phyloP scores from a whole-genome alignment of 2,888 invertebrate species.

The Polymixis flavicincta region DNA sequence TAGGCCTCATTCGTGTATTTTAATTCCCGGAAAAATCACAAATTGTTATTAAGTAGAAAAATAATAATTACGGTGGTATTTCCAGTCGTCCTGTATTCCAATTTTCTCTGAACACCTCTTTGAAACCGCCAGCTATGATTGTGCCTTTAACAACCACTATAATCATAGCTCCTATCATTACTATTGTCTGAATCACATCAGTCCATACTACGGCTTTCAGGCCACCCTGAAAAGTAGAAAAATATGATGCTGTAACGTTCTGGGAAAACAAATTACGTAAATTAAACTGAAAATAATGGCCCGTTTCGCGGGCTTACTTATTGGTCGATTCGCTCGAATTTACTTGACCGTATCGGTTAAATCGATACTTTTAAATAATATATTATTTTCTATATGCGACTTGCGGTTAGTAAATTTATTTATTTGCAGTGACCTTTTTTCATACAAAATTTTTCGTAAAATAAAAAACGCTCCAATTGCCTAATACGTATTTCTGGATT shows the following conservation, averaged over 20 bases:
- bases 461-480: too few species aligned
- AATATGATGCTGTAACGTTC: not conserved
- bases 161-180: slow-evolving; percentile 93
- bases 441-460: too few species aligned
- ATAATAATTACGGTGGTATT: slow-evolving; percentile 88
- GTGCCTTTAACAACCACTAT: slow-evolving; percentile 92
- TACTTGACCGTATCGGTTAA: too few species aligned
- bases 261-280: not conserved
- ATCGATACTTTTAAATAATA: too few species aligned
- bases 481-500: too few species aligned
- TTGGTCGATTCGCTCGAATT: too few species aligned
- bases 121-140: slow-evolving; percentile 91
- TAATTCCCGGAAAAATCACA: not conserved
- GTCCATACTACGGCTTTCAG: slow-evolving; percentile 94
- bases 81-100: slow-evolving; percentile 91
- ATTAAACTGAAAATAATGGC: not conserved
- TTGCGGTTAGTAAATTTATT: too few species aligned
- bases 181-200: slow-evolving; percentile 92
- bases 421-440: too few species aligned
- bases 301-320: too few species aligned
- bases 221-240: slow-evolving; percentile 89
- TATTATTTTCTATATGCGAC: too few species aligned
- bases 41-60: not conserved
- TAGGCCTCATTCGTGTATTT: not conserved
- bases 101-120: slow-evolving; percentile 90